phyloP scores from a whole-genome alignment of 2,113 vertebrate species.

The Chloroceryle aenea region DNA sequence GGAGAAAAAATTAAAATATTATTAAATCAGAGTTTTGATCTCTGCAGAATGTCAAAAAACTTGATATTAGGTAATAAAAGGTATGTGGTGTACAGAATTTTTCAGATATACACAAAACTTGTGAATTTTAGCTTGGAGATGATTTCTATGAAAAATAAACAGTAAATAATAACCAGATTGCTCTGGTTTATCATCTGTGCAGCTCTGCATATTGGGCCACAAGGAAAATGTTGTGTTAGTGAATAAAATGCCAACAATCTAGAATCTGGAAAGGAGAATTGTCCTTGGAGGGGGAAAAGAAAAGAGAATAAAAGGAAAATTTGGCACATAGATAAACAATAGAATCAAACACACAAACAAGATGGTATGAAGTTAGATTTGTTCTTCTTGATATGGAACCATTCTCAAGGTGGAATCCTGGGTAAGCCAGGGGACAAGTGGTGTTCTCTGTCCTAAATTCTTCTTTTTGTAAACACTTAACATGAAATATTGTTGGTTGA shows the following conservation, averaged over 20 bases:
- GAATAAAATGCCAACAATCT: fast-evolving
- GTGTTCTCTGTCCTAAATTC: neutral
- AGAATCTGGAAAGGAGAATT: neutral
- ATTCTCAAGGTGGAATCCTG: neutral
- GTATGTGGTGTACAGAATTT: neutral
- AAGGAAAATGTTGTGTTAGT: neutral
- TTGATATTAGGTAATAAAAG: neutral
- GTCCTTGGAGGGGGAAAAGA: neutral
- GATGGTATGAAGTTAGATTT: neutral
- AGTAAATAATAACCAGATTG: neutral
- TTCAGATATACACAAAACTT: neutral
- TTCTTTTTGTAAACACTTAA: constrained; percentile 15
- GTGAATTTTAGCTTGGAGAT: neutral
- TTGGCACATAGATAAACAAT: neutral
- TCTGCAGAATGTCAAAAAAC: neutral
- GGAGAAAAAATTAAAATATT: neutral
- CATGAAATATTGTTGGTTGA: neutral
- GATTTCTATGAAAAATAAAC: neutral
- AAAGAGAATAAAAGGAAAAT: neutral
- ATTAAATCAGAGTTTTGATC: neutral
- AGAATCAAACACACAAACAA: neutral
- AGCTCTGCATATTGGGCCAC: neutral
- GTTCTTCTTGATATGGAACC: neutral
- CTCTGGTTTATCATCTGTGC: neutral
- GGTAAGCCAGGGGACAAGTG: neutral